phyloP scores from a whole-genome alignment of 2,888 invertebrate species.

The Linnaemya vulpina region DNA sequence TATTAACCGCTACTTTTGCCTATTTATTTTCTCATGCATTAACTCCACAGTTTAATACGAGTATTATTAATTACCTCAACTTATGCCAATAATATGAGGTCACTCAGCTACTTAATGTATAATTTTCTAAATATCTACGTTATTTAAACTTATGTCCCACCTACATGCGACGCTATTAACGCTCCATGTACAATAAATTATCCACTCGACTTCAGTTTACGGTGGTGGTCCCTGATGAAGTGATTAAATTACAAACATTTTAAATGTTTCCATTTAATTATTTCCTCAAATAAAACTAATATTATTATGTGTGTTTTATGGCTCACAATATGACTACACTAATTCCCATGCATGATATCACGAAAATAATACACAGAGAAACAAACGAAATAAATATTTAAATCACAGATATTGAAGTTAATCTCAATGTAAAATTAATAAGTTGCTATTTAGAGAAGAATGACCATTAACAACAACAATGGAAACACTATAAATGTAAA shows the following conservation, averaged over 20 bases:
- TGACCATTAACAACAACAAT: not conserved
- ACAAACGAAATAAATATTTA: constrained; percentile 1
- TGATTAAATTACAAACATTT: constrained; percentile 31
- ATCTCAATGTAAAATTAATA: constrained; percentile 23
- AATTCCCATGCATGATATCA: not conserved
- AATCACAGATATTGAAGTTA: constrained; percentile 17
- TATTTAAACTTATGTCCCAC: not conserved
- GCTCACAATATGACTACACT: not conserved
- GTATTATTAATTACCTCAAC: not conserved
- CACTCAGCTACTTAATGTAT: not conserved
- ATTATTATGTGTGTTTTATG: constrained; percentile 27
- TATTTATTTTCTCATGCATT: not conserved
- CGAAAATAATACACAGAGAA: constrained; percentile 9
- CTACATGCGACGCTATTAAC: constrained; percentile 14
- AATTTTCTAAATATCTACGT: not conserved
- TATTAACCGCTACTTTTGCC: too few relatives aligned
- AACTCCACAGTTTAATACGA: not conserved
- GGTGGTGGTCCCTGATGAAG: constrained; percentile 5
- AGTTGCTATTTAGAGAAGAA: constrained; percentile 8
- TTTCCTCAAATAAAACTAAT: not conserved
- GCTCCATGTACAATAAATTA: constrained; percentile 19
- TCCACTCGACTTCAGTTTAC: not conserved
- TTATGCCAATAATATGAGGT: constrained; percentile 17
- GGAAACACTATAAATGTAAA: constrained; percentile 14
- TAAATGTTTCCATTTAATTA: not conserved